Conservation (phyloP, 2,888 invertebrate genomes). For the Parasteatoda lunata region DNA sequence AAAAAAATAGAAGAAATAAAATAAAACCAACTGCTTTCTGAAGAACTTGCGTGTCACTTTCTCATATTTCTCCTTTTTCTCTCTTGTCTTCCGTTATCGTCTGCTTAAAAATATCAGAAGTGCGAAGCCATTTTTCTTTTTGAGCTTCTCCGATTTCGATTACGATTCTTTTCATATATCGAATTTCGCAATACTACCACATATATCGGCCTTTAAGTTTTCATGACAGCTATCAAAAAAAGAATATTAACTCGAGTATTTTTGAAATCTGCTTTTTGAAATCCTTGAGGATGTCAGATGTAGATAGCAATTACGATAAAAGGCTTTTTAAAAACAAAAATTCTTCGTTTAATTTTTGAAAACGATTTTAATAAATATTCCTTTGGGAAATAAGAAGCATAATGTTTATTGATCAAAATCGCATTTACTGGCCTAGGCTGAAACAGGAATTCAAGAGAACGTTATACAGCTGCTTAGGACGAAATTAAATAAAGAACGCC, state of each 20-base stretch:
- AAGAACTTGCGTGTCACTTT: not conserved
- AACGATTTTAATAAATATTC: slow-evolving; percentile 19
- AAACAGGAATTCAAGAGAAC: not conserved
- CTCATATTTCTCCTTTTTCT: slow-evolving; percentile 3
- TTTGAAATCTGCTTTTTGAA: not conserved
- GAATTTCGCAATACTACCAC: not conserved
- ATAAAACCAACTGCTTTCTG: not conserved
- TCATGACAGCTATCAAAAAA: slow-evolving; percentile 19
- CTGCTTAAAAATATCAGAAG: slow-evolving; percentile 14
- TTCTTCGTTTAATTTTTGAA: not conserved
- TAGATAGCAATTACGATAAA: slow-evolving; percentile 31
- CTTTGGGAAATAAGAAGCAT: slow-evolving; percentile 1
- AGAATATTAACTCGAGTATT: not conserved
- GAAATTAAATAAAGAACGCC: not conserved
- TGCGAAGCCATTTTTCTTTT: slow-evolving; percentile 2
- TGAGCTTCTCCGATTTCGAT: slow-evolving; percentile 14
- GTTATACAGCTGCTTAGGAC: not conserved
- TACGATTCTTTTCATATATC: slow-evolving; percentile 14
- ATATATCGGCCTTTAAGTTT: slow-evolving; percentile 6
- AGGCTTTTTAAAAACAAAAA: slow-evolving; percentile 12
- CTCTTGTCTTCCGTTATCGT: slow-evolving; percentile 4
- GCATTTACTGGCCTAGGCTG: not conserved
- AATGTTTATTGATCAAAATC: slow-evolving; percentile 28
- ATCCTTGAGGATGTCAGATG: slow-evolving; percentile 7
- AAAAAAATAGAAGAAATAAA: not conserved